These are phyloP conservation scores for Syngnathus floridae DNA, from an alignment of 2,113 vertebrate genomes.

Conservation along the genomic window DNA sequence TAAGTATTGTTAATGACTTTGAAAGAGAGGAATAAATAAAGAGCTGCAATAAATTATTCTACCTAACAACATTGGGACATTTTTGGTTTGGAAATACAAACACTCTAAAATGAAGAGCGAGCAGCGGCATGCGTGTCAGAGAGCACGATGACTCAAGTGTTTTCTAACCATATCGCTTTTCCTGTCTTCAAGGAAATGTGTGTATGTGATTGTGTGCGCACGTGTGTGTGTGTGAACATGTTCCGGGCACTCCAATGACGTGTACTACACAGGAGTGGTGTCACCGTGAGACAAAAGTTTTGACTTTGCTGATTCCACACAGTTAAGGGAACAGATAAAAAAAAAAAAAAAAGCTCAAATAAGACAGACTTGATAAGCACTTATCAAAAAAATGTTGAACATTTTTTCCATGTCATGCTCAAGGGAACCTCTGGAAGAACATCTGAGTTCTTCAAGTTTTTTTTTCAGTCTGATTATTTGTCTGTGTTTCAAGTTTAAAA, in stretches of 20 bases:
- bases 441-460: neutral
- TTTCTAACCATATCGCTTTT: constrained; percentile 27
- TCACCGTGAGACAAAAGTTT: neutral
- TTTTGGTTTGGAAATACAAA: neutral
- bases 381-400: no score
- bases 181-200: constrained; percentile 63
- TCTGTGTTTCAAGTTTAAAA: no score
- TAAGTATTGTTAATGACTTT: constrained; percentile 63
- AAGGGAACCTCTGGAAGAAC: neutral
- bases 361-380: neutral
- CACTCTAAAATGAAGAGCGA: neutral
- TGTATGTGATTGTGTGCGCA: constrained; percentile 19
- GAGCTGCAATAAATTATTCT: constrained; percentile 79
- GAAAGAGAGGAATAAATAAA: constrained; percentile 59
- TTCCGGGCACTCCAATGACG: constrained; percentile 54
- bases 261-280: constrained; percentile 10
- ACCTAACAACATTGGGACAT: constrained; percentile 33
- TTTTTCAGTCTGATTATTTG: neutral
- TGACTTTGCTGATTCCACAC: constrained; percentile 10
- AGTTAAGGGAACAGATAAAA: neutral
- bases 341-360: neutral
- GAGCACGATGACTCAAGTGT: neutral
- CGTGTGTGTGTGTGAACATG: constrained; percentile 28
- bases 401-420: neutral
- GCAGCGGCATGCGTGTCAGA: neutral